Evolutionary conservation across 2,797 vertebrate species (phyloP).

Genomic region (Chiroxiphia lanceolata): DNA sequence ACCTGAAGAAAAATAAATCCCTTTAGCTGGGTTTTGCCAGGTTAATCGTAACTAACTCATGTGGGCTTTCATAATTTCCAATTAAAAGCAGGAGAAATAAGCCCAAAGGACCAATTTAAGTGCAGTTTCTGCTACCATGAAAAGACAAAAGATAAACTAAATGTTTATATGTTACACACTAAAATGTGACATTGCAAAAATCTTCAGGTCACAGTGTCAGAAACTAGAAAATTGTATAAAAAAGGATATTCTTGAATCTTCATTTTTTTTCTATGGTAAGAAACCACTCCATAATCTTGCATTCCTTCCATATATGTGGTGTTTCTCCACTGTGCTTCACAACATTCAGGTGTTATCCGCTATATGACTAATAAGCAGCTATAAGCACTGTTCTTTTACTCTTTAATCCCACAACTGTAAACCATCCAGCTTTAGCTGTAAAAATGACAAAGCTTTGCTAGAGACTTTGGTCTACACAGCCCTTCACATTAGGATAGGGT

Average conservation of each 20-base stretch:
- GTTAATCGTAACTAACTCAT: not conserved
- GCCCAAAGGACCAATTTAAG: not conserved
- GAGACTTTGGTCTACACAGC: not conserved
- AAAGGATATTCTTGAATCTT: not conserved
- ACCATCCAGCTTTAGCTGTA: not conserved
- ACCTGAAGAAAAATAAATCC: not conserved
- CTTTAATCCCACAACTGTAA: not conserved
- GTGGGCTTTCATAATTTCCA: not conserved
- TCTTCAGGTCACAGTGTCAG: not conserved
- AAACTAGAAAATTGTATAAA: not conserved
- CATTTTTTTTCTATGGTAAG: not conserved
- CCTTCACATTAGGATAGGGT: not conserved
- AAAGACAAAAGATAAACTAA: not conserved
- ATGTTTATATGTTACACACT: not conserved
- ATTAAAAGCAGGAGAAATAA: not conserved
- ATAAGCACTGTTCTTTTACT: not conserved
- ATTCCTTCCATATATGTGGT: fast-evolving
- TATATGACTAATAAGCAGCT: not conserved
- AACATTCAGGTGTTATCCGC: no score
- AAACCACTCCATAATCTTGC: not conserved
- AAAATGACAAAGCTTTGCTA: not conserved
- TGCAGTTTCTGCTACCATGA: not conserved
- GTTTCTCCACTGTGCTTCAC: fast-evolving
- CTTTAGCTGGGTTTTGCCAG: not conserved
- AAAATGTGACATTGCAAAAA: not conserved